A percentile compares a stretch with the other conserved stretches of the same genome.
Evolutionary conservation across 2,888 invertebrate genomes (phyloP).

Genomic region (Trachelus stipa): DNA sequence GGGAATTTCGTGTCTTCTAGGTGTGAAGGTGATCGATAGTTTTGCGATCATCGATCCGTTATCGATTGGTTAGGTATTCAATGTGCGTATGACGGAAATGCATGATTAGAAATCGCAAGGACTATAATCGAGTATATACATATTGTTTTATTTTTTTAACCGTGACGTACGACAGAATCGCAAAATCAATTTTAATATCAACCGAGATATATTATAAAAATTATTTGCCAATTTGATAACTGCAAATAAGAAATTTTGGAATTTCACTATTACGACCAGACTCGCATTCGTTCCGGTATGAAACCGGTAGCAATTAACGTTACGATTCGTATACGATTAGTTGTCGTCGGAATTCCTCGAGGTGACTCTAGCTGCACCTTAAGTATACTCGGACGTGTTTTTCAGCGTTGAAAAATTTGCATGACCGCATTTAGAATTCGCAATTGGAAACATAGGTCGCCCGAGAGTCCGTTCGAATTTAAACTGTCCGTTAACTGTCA

Average conservation of each 20-base stretch:
- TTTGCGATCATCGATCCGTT: background rate
- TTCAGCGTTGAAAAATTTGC: background rate
- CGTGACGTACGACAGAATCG: background rate
- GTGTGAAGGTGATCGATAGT: background rate
- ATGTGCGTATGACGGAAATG: slow-evolving; percentile 31
- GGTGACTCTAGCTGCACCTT: background rate
- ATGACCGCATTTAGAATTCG: background rate
- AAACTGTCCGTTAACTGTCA: background rate
- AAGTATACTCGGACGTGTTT: background rate
- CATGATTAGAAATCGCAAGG: slow-evolving; percentile 43
- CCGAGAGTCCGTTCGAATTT: background rate
- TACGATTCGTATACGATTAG: background rate
- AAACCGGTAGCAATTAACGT: background rate
- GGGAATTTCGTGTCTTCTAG: background rate
- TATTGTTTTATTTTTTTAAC: slow-evolving; percentile 28
- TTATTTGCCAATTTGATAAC: background rate
- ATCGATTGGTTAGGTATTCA: slow-evolving; percentile 27
- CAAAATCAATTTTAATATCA: background rate
- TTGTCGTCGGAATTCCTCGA: background rate
- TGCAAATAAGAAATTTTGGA: background rate
- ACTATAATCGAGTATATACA: slow-evolving; percentile 14
- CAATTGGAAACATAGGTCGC: background rate
- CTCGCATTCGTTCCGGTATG: background rate
- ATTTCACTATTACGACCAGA: background rate
- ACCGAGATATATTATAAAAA: background rate